phyloP scores from a whole-genome alignment of 1,140 invertebrate genomes.

The Aphis gossypii region DNA sequence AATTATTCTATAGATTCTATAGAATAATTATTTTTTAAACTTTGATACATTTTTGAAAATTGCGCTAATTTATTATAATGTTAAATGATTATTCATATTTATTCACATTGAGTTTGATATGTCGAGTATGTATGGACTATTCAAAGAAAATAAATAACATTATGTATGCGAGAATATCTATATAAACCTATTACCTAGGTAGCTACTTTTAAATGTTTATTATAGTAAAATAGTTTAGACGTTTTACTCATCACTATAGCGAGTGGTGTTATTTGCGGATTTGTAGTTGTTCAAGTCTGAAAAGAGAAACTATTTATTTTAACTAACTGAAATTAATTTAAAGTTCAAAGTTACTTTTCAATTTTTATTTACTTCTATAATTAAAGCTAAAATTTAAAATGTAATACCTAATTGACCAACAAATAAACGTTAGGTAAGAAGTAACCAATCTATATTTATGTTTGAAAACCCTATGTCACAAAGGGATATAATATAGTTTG shows the following conservation, averaged over 20 bases:
- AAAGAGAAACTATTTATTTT: not conserved
- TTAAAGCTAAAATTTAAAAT: not conserved
- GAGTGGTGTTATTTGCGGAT: not conserved
- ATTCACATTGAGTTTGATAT: not conserved
- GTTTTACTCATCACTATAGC: not conserved
- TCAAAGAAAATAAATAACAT: not conserved
- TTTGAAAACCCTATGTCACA: not conserved
- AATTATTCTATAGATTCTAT: no score
- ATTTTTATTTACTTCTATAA: not conserved
- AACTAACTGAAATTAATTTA: not conserved
- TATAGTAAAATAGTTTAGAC: not conserved
- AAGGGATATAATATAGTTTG: not conserved
- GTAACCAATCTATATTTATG: no score
- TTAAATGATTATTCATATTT: not conserved
- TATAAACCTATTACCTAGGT: no score
- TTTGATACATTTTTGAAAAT: not conserved
- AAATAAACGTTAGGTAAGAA: not conserved
- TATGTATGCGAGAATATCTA: not conserved
- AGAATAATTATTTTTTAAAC: not conserved
- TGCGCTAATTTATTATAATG: not conserved
- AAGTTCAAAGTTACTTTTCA: not conserved
- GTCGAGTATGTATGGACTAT: not conserved
- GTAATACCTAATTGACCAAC: not conserved
- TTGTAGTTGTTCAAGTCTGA: not conserved
- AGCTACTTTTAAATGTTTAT: not conserved